Base-by-base conservation (phyloP, 2,888 invertebrate genomes). In the Diaprepes abbreviatus region DNA sequence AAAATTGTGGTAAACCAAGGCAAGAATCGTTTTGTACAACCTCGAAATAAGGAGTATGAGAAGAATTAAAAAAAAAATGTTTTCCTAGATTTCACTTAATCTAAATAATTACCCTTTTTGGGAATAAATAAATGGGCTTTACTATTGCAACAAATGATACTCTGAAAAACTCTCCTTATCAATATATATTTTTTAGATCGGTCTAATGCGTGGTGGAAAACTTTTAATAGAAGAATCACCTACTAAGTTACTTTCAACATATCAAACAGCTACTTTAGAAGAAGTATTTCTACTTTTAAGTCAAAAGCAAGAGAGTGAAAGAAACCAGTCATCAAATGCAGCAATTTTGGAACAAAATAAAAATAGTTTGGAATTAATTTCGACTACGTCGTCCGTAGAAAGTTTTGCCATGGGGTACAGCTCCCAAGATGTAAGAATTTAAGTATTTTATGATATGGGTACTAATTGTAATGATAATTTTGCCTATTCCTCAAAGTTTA, bases 211-310 rank as follows among this genome's bases (percentile, higher is more conserved):
- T 72, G 91, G 91, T 77, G 97, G 97, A 0, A 89, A 90, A 68
- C 86, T 97, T 17, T 82, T 97, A 65, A 95, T 94, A 0, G 96
- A 97, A 84, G 92, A 93, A 73, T 88, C 93, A 0, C 97, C 97
- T 0, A 85, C 85, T 7, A 87, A 89, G 70, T 88, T 97, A 12
- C 86, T 96, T 75, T 83, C 86, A 2, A 85, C 87, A 73, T 93
- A 90, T 79, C 89, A 91, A 74, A 91, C 91, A 54, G 87, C 89
- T 48, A 91, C 91, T 0, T 85, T 97, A 24, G 97, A 97, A 82
- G 94, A 95, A 31, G 96, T 94, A 0, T 97, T 97, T 81, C 85
- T 96, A 9, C 90, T 90, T 72, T 86, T 97, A 43, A 93, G 93
- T 69, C 85, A 90, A 77, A 86, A 87, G 43, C 92, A 92, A 75